Evolutionary conservation across 2,797 vertebrate species (phyloP).

Genomic region (Dermochelys coriacea): DNA sequence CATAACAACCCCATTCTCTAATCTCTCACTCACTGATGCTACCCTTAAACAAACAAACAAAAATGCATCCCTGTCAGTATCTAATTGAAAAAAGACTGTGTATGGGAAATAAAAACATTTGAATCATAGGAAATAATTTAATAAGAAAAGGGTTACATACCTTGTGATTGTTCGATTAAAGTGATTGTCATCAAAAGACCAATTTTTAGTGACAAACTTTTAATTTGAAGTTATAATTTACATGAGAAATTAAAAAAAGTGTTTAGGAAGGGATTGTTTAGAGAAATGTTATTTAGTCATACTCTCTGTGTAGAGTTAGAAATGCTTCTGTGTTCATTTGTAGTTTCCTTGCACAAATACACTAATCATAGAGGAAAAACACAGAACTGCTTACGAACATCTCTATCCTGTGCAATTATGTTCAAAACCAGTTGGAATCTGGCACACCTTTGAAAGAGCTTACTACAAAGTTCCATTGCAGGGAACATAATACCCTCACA

Average conservation of each 20-base stretch:
- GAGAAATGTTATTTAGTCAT: background rate
- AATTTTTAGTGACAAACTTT: background rate
- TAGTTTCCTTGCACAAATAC: background rate
- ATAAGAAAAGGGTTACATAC: background rate
- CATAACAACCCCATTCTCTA: background rate
- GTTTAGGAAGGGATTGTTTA: background rate
- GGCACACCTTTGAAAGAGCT: background rate
- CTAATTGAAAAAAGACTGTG: background rate
- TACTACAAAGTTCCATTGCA: accelerated
- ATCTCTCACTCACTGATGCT: background rate
- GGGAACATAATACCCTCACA: accelerated
- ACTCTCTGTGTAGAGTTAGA: background rate
- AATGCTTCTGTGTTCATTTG: background rate
- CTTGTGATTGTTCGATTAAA: background rate
- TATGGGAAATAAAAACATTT: background rate
- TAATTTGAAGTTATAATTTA: background rate
- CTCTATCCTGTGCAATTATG: background rate
- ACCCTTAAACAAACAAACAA: background rate
- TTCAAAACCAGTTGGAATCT: background rate
- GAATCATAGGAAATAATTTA: constrained; percentile 13
- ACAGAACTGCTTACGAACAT: background rate
- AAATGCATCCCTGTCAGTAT: background rate
- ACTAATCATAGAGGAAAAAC: accelerated
- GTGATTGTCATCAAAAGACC: background rate
- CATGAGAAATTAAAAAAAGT: background rate